phyloP scores from a whole-genome alignment of 2,888 invertebrate species.

The Scaeva pyrastri region DNA sequence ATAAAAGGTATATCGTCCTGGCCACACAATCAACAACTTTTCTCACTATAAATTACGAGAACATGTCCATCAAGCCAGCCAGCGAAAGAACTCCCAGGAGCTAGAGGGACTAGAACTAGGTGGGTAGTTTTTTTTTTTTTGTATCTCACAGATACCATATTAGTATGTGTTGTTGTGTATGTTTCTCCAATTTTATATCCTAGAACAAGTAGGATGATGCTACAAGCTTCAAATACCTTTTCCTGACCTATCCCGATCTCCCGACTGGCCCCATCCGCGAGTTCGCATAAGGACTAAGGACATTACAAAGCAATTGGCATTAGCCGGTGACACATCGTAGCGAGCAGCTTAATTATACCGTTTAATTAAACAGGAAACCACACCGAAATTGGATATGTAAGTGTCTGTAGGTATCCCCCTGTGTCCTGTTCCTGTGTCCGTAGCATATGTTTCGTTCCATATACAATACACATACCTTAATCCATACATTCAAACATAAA shows the following conservation, averaged over 20 bases:
- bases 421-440: background rate
- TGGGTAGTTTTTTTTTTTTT: slow-evolving; percentile 10
- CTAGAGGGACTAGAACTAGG: background rate
- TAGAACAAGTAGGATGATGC: slow-evolving; percentile 6
- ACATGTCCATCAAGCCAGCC: slow-evolving; percentile 53
- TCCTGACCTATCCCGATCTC: too few species aligned
- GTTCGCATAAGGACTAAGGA: slow-evolving; percentile 44
- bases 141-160: background rate
- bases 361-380: slow-evolving; percentile 74
- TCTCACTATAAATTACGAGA: slow-evolving; percentile 67
- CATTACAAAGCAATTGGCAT: slow-evolving; percentile 70
- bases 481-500: background rate
- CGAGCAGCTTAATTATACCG: slow-evolving; percentile 73
- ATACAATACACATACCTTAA: background rate
- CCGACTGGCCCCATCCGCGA: too few species aligned
- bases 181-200: slow-evolving; percentile 56
- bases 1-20: slow-evolving; percentile 48
- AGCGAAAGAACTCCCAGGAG: slow-evolving; percentile 59
- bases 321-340: slow-evolving; percentile 68
- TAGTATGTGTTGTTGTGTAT: background rate
- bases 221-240: background rate
- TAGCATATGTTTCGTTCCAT: slow-evolving; percentile 5
- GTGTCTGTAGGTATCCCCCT: slow-evolving; percentile 19
- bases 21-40: slow-evolving; percentile 73
- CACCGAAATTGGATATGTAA: slow-evolving; percentile 50